Conservation (phyloP, 1,140 invertebrate species). For the Lethocerus indicus region DNA sequence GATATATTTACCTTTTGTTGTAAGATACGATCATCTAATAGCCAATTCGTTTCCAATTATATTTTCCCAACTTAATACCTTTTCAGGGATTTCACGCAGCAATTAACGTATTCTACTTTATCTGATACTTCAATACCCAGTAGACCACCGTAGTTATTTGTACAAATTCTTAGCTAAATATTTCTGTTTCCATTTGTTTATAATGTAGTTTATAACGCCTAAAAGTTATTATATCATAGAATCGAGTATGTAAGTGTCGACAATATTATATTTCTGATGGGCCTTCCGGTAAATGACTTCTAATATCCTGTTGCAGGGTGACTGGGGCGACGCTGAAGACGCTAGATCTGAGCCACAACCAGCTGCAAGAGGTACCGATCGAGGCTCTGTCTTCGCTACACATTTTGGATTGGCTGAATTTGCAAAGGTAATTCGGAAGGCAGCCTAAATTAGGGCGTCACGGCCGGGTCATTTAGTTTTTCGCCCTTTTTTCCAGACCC, state of each 20-base stretch:
- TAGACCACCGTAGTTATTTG: too few relatives aligned
- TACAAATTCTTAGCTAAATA: too few relatives aligned
- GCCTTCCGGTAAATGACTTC: background rate
- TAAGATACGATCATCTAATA: too few relatives aligned
- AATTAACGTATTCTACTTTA: too few relatives aligned
- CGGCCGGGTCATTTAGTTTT: background rate
- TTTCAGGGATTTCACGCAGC: too few relatives aligned
- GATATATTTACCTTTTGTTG: too few relatives aligned
- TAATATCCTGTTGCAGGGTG: slow-evolving; percentile 3
- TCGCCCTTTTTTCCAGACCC: background rate
- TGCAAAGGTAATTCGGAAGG: slow-evolving; percentile 2
- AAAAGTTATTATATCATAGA: background rate
- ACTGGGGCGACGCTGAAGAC: slow-evolving; percentile 1
- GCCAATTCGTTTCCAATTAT: too few relatives aligned
- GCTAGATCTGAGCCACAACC: slow-evolving; percentile 10
- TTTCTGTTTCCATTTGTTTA: background rate
- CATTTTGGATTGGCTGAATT: slow-evolving; percentile 4
- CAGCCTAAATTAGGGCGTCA: background rate
- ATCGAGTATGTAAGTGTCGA: background rate
- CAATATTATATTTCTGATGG: background rate
- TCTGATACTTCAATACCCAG: too few relatives aligned
- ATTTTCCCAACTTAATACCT: too few relatives aligned
- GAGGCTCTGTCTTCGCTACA: background rate
- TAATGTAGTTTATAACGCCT: background rate
- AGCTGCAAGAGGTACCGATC: slow-evolving; percentile 7